phyloP scores from a whole-genome alignment of 2,113 vertebrate species.

The Gobiocypris rarus region DNA sequence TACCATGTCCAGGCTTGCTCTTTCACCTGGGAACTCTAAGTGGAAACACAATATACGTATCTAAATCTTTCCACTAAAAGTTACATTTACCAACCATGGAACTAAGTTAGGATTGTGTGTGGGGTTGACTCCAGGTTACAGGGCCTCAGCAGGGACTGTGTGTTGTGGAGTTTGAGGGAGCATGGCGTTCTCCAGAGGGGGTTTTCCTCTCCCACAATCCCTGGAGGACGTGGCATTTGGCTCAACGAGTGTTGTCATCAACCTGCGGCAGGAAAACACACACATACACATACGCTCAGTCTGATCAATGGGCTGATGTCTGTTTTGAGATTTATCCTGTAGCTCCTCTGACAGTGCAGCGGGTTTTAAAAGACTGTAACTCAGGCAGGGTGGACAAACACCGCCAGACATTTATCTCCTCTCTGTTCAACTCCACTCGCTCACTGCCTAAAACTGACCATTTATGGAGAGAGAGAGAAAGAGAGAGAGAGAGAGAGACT shows the following conservation, averaged over 20 bases:
- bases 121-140: conserved; percentile 25
- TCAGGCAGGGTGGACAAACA: conserved; percentile 48
- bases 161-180: conserved; percentile 42
- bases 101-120: not conserved
- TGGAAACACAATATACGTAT: conserved; percentile 22
- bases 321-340: conserved; percentile 41
- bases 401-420: conserved; percentile 38
- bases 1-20: conserved; percentile 41
- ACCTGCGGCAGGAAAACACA: conserved; percentile 34
- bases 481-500: not conserved
- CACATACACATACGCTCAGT: not conserved
- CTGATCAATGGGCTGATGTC: conserved; percentile 49
- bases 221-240: conserved; percentile 12
- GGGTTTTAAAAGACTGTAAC: conserved; percentile 43
- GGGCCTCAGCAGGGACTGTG: conserved; percentile 39
- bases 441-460: conserved; percentile 21
- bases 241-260: conserved; percentile 24
- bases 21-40: conserved; percentile 35
- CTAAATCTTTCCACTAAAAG: conserved; percentile 33
- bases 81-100: conserved; percentile 11
- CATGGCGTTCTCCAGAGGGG: conserved; percentile 39
- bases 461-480: conserved; percentile 28
- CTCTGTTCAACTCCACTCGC: conserved; percentile 31
- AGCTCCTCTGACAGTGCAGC: conserved; percentile 12
- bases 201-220: conserved; percentile 42